Percentiles rank a stretch among this genome's conserved stretches.
Evolutionary conservation across 2,888 invertebrate species (phyloP).

Genomic region (Neelides folsomi): DNA sequence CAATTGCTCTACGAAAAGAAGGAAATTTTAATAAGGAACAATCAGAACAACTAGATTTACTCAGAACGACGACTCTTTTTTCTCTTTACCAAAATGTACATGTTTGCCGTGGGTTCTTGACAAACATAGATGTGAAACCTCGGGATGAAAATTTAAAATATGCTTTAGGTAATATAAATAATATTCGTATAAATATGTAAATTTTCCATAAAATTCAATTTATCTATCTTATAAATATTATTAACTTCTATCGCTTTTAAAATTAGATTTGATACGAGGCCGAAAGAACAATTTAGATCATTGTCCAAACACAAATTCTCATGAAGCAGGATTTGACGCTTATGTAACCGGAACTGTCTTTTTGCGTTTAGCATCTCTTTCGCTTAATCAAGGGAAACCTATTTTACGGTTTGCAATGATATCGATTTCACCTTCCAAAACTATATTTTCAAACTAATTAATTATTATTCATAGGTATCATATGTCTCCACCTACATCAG

Average conservation of each 20-base stretch:
- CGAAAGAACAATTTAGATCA: constrained; percentile 13
- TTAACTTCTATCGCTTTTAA: background rate
- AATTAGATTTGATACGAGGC: constrained; percentile 10
- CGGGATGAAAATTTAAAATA: constrained; percentile 12
- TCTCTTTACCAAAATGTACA: constrained; percentile 15
- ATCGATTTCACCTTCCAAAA: too few species aligned
- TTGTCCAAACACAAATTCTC: constrained; percentile 36
- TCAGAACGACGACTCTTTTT: constrained; percentile 17
- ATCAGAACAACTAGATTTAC: too few species aligned
- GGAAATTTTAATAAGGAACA: too few species aligned
- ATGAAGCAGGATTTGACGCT: constrained; percentile 76
- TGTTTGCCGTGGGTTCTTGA: too few species aligned
- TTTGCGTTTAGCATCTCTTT: constrained; percentile 44
- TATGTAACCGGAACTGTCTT: constrained; percentile 62
- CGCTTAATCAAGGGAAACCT: too few species aligned
- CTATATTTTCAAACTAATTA: too few species aligned
- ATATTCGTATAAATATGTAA: too few species aligned
- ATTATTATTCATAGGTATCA: too few species aligned
- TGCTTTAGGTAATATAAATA: constrained; percentile 5
- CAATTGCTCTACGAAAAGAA: constrained; percentile 42
- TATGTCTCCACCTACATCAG: too few species aligned
- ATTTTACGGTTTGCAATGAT: too few species aligned
- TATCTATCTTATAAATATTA: too few species aligned
- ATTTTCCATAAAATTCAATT: too few species aligned
- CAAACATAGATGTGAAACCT: constrained; percentile 35